Evolutionary conservation across 2,113 vertebrate species (phyloP).

Genomic region (Gallinago jamesoni): DNA sequence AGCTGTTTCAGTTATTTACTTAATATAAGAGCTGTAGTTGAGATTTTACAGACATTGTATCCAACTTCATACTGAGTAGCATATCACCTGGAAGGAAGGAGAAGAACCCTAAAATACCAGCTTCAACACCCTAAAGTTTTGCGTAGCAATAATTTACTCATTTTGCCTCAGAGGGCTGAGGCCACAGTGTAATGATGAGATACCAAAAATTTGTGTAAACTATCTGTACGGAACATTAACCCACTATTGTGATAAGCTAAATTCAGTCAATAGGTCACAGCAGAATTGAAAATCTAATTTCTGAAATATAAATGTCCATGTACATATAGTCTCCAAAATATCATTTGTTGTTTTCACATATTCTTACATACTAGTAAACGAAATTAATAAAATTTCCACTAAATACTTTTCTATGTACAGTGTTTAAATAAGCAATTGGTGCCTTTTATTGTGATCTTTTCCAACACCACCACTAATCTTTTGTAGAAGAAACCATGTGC

Average conservation of each 20-base stretch:
- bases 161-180: fast-evolving
- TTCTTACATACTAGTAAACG: not conserved
- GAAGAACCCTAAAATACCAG: not conserved
- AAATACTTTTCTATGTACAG: not conserved
- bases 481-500: not conserved
- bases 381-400: not conserved
- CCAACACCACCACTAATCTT: not conserved
- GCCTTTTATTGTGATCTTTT: not conserved
- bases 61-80: not conserved
- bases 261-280: not conserved
- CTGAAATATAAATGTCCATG: not conserved
- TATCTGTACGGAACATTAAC: not conserved
- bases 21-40: not conserved
- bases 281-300: not conserved
- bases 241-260: not conserved
- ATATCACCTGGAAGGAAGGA: not conserved
- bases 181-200: not conserved
- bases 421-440: slow-evolving; percentile 27
- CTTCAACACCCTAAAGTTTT: not conserved
- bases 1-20: not conserved
- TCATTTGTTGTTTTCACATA: not conserved
- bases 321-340: not conserved
- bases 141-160: not conserved
- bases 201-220: not conserved
- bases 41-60: not conserved